A percentile compares a stretch with the other conserved stretches of the same genome.
phyloP scores from a whole-genome alignment of 2,888 invertebrate species.

The Megamerina dolium region DNA sequence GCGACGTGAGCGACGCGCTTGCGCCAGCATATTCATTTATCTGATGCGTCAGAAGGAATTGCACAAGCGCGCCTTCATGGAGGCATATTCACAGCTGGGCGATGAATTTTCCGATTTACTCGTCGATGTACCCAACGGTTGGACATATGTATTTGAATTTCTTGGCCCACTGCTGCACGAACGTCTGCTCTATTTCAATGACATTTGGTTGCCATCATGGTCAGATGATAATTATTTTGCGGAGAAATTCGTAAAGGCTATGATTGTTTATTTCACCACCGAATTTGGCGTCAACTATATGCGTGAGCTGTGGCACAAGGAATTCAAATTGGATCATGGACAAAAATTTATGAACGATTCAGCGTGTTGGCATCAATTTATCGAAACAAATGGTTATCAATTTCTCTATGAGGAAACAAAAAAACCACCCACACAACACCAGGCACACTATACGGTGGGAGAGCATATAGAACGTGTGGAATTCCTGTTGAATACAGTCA shows the following conservation, averaged over 20 bases:
- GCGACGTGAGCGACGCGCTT: constrained; percentile 31
- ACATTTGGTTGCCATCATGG: constrained; percentile 40
- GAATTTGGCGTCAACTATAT: constrained; percentile 41
- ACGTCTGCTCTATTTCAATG: constrained; percentile 29
- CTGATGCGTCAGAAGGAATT: constrained; percentile 29
- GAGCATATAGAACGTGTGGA: constrained; percentile 40
- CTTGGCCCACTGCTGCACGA: constrained; percentile 39
- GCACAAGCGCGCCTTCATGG: constrained; percentile 25
- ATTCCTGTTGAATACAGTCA: constrained; percentile 30
- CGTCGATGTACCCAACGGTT: constrained; percentile 40
- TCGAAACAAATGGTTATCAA: constrained; percentile 31
- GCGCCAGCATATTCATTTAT: constrained; percentile 31
- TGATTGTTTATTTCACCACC: constrained; percentile 37
- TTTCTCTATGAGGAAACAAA: constrained; percentile 31
- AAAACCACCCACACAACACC: constrained; percentile 21
- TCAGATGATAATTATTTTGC: constrained; percentile 23
- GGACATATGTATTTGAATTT: constrained; percentile 41
- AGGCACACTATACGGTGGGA: constrained; percentile 10
- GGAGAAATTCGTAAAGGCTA: constrained; percentile 34
- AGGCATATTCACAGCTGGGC: constrained; percentile 32
- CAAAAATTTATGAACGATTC: constrained; percentile 31
- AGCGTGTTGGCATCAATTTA: constrained; percentile 30
- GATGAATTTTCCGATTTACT: constrained; percentile 35
- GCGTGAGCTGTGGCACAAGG: constrained; percentile 36
- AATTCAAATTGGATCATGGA: constrained; percentile 35